Percentiles rank a stretch among this genome's conserved stretches.
Conservation (phyloP, 35 echinoderm and acorn worm genomes). For the Heliocidaris tuberculata region DNA sequence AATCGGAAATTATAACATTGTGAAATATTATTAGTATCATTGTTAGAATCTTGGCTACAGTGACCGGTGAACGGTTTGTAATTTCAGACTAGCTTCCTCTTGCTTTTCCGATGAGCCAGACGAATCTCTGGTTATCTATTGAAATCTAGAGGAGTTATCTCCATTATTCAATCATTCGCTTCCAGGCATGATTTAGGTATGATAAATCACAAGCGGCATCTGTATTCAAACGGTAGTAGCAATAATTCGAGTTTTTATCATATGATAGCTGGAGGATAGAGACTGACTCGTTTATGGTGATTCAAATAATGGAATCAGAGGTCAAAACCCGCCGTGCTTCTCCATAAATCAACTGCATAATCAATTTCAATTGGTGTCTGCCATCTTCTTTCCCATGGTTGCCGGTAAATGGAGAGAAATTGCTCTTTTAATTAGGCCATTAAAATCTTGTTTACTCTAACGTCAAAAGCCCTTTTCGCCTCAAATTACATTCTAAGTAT, state of each 20-base stretch:
- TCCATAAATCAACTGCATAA: background rate
- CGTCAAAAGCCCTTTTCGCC: background rate
- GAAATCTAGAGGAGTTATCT: conserved; percentile 2
- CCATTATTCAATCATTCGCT: background rate
- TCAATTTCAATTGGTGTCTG: background rate
- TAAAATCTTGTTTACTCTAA: background rate
- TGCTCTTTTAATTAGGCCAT: conserved; percentile 15
- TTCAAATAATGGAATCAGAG: background rate
- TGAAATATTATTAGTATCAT: no score
- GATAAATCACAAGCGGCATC: background rate
- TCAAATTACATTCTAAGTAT: conserved; percentile 38
- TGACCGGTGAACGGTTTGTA: background rate
- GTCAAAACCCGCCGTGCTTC: background rate
- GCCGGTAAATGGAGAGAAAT: background rate
- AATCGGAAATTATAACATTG: background rate
- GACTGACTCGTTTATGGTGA: background rate
- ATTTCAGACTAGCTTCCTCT: background rate
- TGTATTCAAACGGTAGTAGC: background rate
- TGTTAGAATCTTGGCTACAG: no score
- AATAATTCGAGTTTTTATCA: conserved; percentile 4
- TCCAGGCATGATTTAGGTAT: background rate
- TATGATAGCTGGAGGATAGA: background rate
- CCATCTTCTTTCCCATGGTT: background rate
- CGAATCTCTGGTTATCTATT: background rate
- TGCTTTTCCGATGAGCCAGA: background rate